Conservation (phyloP, 2,888 invertebrate genomes). For the Selenia dentaria region DNA sequence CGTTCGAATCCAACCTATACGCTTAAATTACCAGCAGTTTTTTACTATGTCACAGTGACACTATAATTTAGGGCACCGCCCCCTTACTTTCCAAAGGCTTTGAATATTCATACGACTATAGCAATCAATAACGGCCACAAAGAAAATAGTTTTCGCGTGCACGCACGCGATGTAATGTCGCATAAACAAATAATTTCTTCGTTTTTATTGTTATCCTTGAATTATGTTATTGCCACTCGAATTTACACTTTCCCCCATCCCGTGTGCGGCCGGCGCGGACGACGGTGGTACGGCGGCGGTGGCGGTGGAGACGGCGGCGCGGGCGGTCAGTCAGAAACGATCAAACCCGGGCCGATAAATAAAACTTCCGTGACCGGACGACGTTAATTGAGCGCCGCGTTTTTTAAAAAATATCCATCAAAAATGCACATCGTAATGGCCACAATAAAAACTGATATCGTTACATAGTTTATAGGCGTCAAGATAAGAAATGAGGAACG, state of each 20-base stretch:
- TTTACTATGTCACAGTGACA: constrained; percentile 80
- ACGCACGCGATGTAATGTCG: constrained; percentile 81
- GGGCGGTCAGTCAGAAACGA: constrained; percentile 50
- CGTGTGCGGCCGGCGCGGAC: constrained; percentile 22
- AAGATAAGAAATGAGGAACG: constrained; percentile 48
- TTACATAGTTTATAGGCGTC: constrained; percentile 56
- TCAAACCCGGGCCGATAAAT: constrained; percentile 68
- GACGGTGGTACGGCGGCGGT: constrained; percentile 25
- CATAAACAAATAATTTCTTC: constrained; percentile 81
- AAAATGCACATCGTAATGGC: constrained; percentile 78
- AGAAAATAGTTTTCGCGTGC: constrained; percentile 82
- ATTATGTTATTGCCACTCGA: constrained; percentile 61
- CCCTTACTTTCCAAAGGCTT: constrained; percentile 76
- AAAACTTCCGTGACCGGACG: constrained; percentile 75
- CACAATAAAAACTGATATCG: constrained; percentile 67
- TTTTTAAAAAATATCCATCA: constrained; percentile 72
- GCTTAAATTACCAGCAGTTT: constrained; percentile 73
- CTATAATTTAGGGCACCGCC: constrained; percentile 81
- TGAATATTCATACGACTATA: constrained; percentile 83
- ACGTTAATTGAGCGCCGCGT: constrained; percentile 71
- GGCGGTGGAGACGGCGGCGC: constrained; percentile 2
- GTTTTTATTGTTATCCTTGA: constrained; percentile 73
- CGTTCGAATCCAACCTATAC: constrained; percentile 68
- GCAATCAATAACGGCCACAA: constrained; percentile 81
- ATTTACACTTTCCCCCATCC: constrained; percentile 51